Evolutionary conservation across 2,888 invertebrate genomes (phyloP), one percentile per base, ranked within the genome.

Genomic region (Brenthis ino): DNA sequence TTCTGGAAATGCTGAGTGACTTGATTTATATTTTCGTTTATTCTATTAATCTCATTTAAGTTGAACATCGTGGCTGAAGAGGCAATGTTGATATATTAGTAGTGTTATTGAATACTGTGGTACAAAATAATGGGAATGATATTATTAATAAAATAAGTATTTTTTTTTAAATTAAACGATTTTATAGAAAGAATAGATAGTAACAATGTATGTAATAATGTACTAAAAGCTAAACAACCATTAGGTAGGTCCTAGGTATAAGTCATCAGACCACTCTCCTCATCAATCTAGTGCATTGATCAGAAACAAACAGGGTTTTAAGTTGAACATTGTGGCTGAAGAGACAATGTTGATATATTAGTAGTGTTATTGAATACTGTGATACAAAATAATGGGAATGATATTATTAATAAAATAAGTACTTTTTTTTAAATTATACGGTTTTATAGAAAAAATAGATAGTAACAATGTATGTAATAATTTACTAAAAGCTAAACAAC

Each of bases 1-100:
- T 82, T 85, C 86, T 85, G 82, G 84, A 86, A 83, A 80, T 82
- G 81, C 76, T 77, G 77, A 80, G 74, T 77, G 79, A 81, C 81
- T 80, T 76, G 79, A 77, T 82, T 74, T 76, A 78, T 87, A 85
- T 87, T 86, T 86, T 85, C 78, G 77, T 81, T 63, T 65, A 57
- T 65, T 63, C 68, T 65, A 63, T 65, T 68, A 71, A 71, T 71
- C 61, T 80, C 79, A 81, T 85, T 85, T 80, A 81, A 83, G 81
- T 80, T 80, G 57, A 83, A 79, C 71, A 77, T 75, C 73, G 82
- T 82, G 80, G 82, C 80, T 70, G 78, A 71, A 75, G 77, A 77
- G 77, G 77, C 77, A 81, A 79, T 79, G 80, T 76, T 85, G 82
- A 89, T 87, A 82, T 85, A 86, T 82, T 65, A 69, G 72, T 72